Base-by-base conservation (phyloP, 2,888 invertebrate genomes). In the Meteorus cinctellus region DNA sequence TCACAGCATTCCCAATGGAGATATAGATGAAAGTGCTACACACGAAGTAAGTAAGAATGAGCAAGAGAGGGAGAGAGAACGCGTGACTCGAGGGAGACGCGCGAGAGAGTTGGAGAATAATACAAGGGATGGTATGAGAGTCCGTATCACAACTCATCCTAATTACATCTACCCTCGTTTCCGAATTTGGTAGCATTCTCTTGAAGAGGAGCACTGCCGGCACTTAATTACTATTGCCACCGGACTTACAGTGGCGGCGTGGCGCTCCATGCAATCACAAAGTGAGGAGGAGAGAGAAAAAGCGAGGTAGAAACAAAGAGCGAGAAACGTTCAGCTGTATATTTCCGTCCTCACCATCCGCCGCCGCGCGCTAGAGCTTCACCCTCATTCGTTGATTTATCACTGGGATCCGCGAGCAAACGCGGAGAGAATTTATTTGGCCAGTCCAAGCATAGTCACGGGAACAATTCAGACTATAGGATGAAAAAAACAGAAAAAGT, bases 101-200 rank as follows among this genome's bases (percentile, higher is more conserved):
- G 68, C 8, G 5, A 27, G 29, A 55, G 24, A 48, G 45, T 10
- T 34, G 68, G 48, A 70, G 70, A 65, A 34, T 69, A 41, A 41
- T 59, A 51, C 48, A 24, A 31, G 66, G 59, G 66, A 24, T 60
- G 41, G 67, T 45, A 41, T 48, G 71, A 80, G 82, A 80, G 80
- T 74, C 75, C 80, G 82, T 82, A 81, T 85, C 85, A 82, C 86
- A 86, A 86, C 84, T 86, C 86, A 86, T 86, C 86, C 86, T 86
- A 86, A 86, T 86, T 86, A 86, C 86, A 86, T 86, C 84, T 82
- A 85, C 84, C 85, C 85, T 85, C 84, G 84, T 84, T 86, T 86
- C 86, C 86, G 83, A 83, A 83, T 85, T 83, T 82, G 81, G 77
- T 76, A 77, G 81, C 80, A 78, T 84, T 81, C 84, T 81, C 84